Percentiles rank a stretch among this genome's conserved stretches.
These are phyloP conservation scores for Galaxea fascicularis DNA, from an alignment of 92 coral and sea anemone genomes.

Conservation along the genomic window DNA sequence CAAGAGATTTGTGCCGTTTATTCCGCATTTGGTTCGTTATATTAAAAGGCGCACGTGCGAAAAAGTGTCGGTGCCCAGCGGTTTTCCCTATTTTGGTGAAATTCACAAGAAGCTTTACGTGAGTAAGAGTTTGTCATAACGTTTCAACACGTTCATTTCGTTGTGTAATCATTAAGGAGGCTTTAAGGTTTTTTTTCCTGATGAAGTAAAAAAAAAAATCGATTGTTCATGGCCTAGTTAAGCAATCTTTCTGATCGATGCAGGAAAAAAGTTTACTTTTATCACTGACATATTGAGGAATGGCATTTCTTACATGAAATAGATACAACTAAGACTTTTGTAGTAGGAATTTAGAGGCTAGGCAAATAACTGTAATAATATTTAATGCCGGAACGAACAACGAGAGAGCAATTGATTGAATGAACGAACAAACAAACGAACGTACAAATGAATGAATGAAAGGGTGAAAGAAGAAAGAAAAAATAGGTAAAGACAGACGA, in stretches of 20 bases:
- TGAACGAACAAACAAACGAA: too few species aligned
- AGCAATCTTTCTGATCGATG: too few species aligned
- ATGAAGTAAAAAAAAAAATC: too few species aligned
- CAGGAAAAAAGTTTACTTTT: too few species aligned
- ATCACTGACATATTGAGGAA: too few species aligned
- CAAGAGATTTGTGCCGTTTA: slow-evolving; percentile 20
- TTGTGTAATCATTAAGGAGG: not conserved
- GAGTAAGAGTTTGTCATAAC: slow-evolving; percentile 20
- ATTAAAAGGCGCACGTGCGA: not conserved
- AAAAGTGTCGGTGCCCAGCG: slow-evolving; percentile 27
- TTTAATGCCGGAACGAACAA: not conserved
- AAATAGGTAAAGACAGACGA: not conserved
- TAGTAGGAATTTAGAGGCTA: too few species aligned
- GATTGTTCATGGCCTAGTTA: too few species aligned
- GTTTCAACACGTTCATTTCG: not conserved
- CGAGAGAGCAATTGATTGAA: not conserved
- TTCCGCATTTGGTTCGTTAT: not conserved
- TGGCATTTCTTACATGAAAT: too few species aligned
- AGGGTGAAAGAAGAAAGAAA: not conserved
- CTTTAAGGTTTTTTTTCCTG: not conserved
- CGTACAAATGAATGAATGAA: too few species aligned
- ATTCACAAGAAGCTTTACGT: slow-evolving; percentile 53
- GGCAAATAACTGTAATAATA: too few species aligned
- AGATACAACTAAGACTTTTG: too few species aligned
- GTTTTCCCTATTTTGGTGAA: slow-evolving; percentile 56